Evolutionary conservation across 2,113 vertebrate genomes (phyloP).

Genomic region (Antechinus stuartii): DNA sequence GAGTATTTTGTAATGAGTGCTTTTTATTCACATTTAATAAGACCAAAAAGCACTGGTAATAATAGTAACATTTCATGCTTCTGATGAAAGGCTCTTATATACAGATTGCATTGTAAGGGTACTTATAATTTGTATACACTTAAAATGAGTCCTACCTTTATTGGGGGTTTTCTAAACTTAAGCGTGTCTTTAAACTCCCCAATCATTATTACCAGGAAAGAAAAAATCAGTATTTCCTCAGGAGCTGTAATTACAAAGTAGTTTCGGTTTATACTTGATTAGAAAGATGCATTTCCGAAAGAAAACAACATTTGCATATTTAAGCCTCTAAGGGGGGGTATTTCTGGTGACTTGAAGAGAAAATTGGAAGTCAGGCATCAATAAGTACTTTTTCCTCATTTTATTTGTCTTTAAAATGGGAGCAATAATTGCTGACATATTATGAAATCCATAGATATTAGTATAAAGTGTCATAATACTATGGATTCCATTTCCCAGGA

Average conservation of each 20-base stretch:
- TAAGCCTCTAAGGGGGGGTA: constrained; percentile 6
- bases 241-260: constrained; percentile 31
- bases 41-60: neutral
- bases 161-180: constrained; percentile 14
- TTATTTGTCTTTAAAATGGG: constrained; percentile 70
- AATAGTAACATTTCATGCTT: constrained; percentile 24
- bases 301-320: constrained; percentile 21
- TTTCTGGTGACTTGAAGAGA: neutral
- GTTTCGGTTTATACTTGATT: neutral
- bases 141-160: constrained; percentile 29
- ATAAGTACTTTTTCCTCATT: constrained; percentile 45
- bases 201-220: constrained; percentile 45
- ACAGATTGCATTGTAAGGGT: constrained; percentile 36
- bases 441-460: constrained; percentile 43
- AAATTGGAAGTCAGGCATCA: neutral
- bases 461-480: constrained; percentile 53
- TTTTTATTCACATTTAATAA: constrained; percentile 40
- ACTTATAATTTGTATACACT: constrained; percentile 29
- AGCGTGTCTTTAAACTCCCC: neutral
- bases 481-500: constrained; percentile 48
- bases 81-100: constrained; percentile 55
- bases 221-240: neutral
- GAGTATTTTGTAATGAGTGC: neutral
- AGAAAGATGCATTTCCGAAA: constrained; percentile 46
- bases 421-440: constrained; percentile 50